Conservation (phyloP, 2,113 vertebrate species). For the Panurus biarmicus region DNA sequence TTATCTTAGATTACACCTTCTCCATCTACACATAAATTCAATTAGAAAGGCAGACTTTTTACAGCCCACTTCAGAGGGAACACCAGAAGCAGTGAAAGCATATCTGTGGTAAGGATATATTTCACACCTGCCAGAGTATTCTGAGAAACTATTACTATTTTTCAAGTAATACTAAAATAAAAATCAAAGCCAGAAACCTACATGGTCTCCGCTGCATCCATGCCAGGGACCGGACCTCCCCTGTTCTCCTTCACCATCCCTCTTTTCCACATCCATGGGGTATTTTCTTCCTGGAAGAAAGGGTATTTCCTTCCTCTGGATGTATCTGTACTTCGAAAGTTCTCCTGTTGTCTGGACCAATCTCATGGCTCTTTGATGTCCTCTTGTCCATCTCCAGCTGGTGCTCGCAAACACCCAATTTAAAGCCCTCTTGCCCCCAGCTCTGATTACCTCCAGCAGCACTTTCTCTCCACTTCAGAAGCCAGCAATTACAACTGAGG, state of each 20-base stretch:
- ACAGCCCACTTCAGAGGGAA: slow-evolving; percentile 26
- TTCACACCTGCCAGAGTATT: slow-evolving; percentile 3
- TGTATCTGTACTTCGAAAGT: not conserved
- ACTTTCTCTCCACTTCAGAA: not conserved
- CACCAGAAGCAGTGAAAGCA: not conserved
- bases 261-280: not conserved
- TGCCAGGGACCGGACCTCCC: not conserved
- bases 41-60: slow-evolving; percentile 57
- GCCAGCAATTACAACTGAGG: not conserved
- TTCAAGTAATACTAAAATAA: not conserved
- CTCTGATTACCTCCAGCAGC: not conserved
- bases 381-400: not conserved
- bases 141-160: slow-evolving; percentile 55
- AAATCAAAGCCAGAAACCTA: not conserved
- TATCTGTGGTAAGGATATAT: not conserved
- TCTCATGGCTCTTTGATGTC: not conserved
- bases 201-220: rapidly evolving
- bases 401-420: not conserved
- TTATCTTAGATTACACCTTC: slow-evolving; percentile 71
- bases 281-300: not conserved
- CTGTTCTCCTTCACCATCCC: rapidly evolving
- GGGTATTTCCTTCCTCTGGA: not conserved
- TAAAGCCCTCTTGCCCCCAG: not conserved
- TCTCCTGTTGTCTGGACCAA: rapidly evolving
- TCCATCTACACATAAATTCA: slow-evolving; percentile 42